Conservation (phyloP, 1,140 invertebrate genomes). For the Rhopalosiphum maidis region DNA sequence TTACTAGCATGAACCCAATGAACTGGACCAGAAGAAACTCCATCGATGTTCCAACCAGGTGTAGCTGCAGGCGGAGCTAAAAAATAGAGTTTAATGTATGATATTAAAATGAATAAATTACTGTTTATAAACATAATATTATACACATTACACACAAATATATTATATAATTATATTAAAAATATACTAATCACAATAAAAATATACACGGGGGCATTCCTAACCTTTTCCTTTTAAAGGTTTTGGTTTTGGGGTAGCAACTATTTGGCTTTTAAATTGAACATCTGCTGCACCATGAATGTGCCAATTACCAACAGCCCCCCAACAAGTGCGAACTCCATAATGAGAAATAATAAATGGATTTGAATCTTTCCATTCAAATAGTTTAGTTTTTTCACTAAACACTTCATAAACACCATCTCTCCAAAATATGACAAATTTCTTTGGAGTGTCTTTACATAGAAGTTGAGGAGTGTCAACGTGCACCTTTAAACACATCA, state of each 20-base stretch:
- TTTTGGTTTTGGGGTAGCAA: slow-evolving; percentile 26
- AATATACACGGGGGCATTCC: not conserved
- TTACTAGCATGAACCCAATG: slow-evolving; percentile 72
- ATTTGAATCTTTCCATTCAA: slow-evolving; percentile 71
- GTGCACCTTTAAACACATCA: slow-evolving; percentile 64
- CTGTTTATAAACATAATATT: not conserved
- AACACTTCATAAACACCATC: slow-evolving; percentile 66
- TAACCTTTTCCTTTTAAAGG: slow-evolving; percentile 50
- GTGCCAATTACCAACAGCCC: slow-evolving; percentile 79
- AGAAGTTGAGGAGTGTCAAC: slow-evolving; percentile 67
- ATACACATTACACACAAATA: not conserved
- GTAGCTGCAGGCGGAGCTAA: slow-evolving; percentile 46
- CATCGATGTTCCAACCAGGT: slow-evolving; percentile 57
- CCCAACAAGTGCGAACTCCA: slow-evolving; percentile 85
- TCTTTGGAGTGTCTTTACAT: slow-evolving; percentile 66
- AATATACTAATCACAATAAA: not conserved
- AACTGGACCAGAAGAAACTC: slow-evolving; percentile 39
- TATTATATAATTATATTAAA: not conserved
- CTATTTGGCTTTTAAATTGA: slow-evolving; percentile 45
- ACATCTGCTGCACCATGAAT: slow-evolving; percentile 71
- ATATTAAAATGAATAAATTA: not conserved
- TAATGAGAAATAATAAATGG: slow-evolving; percentile 74
- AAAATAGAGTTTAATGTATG: not conserved
- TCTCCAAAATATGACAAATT: slow-evolving; percentile 69
- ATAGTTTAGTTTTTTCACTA: slow-evolving; percentile 44